Base-by-base conservation (phyloP, 37 sponge, comb jelly and placozoan species). In the Hexactinellida sp. region DNA sequence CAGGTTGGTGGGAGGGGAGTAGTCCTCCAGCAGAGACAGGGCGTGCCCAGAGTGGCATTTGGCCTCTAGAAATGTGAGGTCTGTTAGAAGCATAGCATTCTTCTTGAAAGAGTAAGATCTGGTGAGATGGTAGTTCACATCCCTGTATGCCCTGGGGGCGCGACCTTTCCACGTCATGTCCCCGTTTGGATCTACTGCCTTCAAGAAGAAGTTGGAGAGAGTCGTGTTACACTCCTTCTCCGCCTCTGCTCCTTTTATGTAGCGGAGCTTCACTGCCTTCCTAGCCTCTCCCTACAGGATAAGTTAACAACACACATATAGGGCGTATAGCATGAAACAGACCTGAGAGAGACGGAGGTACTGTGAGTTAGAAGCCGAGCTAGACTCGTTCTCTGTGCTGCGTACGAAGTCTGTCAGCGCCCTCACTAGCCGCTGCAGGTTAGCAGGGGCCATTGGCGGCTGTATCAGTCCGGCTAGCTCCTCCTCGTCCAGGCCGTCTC, bases 71-170 rank as follows among this genome's bases (percentile, higher is more conserved):
- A 90, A 96, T 10, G 85, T 38, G 39, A 96, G 83, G 87, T 94
- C 88, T 37, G 90, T 89, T 47, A 94, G 82, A 0, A 92, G 36
- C 0, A 85, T 71, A 38, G 88, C 92, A 55, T 94, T 47, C 39
- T 92, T 88, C 35, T 90, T 91, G 90, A 89, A 93, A 25, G 82
- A 39, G 21, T 91, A 92, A 25, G 86, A 91, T 25, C 30, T 85
- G 86, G 85, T 63, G 37, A 96, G 87, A 39, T 96, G 97, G 86
- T 92, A 88, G 35, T 93, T 93, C 16, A 96, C 55, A 86, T 93
- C 97, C 54, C 85, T 85, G 84, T 91, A 94, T 36, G 97, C 94
- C 84, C 94, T 85, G 19, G 86, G 87, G 82, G 86, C 71, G 37
- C 86, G 89, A 0, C 97, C 93, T 37, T 84, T 88, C 88, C 86